Evolutionary conservation across 2,888 invertebrate genomes (phyloP).

Genomic region (Catocala nupta): DNA sequence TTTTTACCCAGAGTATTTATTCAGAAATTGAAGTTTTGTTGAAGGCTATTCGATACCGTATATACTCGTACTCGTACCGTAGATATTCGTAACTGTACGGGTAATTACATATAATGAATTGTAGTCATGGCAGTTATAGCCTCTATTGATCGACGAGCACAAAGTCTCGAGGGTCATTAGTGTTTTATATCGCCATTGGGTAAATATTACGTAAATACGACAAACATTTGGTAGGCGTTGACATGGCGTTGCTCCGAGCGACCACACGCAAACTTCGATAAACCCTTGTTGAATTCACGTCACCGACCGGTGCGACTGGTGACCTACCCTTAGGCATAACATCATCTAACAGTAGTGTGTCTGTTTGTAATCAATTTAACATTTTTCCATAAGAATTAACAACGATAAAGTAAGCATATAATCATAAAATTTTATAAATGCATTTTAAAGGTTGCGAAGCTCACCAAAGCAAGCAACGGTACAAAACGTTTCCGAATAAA

Average conservation of each 20-base stretch:
- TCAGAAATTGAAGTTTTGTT: no score
- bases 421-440: conserved; percentile 31
- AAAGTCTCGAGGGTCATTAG: not conserved
- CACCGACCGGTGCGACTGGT: conserved; percentile 17
- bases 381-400: conserved; percentile 17
- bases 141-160: not conserved
- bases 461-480: conserved; percentile 29
- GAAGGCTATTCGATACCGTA: no score
- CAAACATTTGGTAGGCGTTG: conserved; percentile 46
- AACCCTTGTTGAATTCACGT: conserved; percentile 15
- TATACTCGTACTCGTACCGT: no score
- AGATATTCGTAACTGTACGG: no score
- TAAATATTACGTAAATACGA: conserved; percentile 22
- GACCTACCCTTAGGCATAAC: conserved; percentile 42
- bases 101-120: no score
- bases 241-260: conserved; percentile 53
- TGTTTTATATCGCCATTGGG: conserved; percentile 9
- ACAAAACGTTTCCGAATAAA: conserved; percentile 46
- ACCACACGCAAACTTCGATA: conserved; percentile 44
- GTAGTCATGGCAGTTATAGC: not conserved
- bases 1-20: no score
- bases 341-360: not conserved
- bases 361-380: not conserved
- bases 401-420: conserved; percentile 2
- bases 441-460: conserved; percentile 20